Conservation (phyloP, 2,797 vertebrate genomes). For the Phaenicophaeus curvirostris region DNA sequence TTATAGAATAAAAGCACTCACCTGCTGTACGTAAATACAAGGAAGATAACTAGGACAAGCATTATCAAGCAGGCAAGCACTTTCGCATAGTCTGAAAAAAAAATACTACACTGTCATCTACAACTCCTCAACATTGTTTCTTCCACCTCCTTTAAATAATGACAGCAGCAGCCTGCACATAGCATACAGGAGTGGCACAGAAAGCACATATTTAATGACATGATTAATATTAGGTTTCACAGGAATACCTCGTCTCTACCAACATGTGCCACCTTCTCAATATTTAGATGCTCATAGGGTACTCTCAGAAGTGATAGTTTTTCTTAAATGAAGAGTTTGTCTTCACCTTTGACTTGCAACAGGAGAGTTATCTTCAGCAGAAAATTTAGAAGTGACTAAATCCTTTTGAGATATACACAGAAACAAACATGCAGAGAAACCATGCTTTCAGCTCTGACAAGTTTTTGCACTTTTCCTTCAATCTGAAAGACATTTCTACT, state of each 20-base stretch:
- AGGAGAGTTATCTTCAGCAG: not conserved
- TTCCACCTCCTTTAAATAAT: not conserved
- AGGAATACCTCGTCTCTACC: not conserved
- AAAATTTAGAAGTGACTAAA: not conserved
- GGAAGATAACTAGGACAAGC: constrained; percentile 11
- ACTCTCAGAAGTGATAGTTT: not conserved
- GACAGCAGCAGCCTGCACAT: not conserved
- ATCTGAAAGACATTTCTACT: not conserved
- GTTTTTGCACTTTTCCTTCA: not conserved
- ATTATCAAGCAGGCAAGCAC: constrained; percentile 53
- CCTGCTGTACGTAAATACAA: constrained; percentile 43
- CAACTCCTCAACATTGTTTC: not conserved
- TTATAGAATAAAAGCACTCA: constrained; percentile 4
- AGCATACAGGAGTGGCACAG: not conserved
- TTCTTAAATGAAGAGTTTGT: not conserved
- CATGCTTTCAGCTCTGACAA: not conserved
- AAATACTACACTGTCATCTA: not conserved
- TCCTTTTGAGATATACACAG: not conserved
- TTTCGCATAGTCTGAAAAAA: constrained; percentile 50
- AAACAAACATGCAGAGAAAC: not conserved
- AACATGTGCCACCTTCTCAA: not conserved
- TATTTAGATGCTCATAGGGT: not conserved
- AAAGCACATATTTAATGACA: not conserved
- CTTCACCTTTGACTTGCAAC: not conserved
- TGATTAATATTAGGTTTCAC: not conserved